These are phyloP conservation scores for Crocodylus rhombifer DNA, from an alignment of 2,797 vertebrate species.

Conservation along the genomic window DNA sequence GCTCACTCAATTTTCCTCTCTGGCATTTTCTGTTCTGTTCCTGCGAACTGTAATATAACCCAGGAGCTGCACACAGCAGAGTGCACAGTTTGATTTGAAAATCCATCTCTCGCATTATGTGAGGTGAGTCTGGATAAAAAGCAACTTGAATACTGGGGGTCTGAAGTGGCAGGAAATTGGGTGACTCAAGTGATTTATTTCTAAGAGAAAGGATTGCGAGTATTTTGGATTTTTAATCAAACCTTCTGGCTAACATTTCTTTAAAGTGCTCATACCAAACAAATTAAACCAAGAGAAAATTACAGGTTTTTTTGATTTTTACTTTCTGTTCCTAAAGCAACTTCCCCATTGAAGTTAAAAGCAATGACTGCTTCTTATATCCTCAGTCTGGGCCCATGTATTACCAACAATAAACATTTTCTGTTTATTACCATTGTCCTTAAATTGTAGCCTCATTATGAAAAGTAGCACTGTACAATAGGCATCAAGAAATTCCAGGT, in stretches of 20 bases:
- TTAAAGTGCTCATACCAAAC: not conserved
- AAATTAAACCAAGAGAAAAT: not conserved
- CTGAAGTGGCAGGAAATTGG: not conserved
- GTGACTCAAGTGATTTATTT: not conserved
- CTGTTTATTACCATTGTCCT: not conserved
- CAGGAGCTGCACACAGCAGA: not conserved
- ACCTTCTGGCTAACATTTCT: not conserved
- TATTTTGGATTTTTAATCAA: not conserved
- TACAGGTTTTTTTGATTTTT: not conserved
- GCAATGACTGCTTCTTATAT: not conserved
- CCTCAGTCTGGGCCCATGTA: not conserved
- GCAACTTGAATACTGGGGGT: not conserved
- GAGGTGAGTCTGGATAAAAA: not conserved
- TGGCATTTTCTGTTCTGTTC: not conserved
- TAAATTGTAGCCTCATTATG: not conserved
- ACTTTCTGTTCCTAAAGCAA: not conserved
- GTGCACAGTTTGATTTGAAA: not conserved
- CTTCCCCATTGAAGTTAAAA: not conserved
- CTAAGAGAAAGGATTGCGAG: not conserved
- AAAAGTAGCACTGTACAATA: conserved; percentile 14
- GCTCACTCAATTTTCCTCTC: not conserved
- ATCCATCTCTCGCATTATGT: not conserved
- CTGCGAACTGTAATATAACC: not conserved
- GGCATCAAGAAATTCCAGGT: not conserved
- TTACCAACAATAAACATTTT: not conserved